Evolutionary conservation across 2,888 invertebrate species (phyloP).

Genomic region (Oligia strigilis): DNA sequence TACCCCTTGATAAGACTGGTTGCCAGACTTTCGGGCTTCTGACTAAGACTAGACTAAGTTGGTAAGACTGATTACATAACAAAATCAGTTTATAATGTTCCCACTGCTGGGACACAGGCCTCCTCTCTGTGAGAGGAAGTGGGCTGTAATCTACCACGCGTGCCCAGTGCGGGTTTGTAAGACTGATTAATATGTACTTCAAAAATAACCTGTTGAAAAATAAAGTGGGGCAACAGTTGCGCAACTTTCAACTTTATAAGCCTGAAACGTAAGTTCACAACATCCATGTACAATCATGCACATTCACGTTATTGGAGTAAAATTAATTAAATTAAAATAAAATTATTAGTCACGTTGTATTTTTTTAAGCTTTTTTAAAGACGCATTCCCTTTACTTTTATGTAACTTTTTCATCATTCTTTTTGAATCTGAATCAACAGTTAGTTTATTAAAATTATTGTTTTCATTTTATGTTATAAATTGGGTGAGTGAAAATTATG

Average conservation of each 20-base stretch:
- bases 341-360: conserved; percentile 50
- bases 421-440: conserved; percentile 52
- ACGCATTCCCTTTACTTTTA: conserved; percentile 62
- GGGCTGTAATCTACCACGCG: too few species aligned
- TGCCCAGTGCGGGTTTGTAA: too few species aligned
- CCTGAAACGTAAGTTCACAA: conserved; percentile 42
- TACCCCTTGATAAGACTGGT: too few species aligned
- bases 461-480: background rate
- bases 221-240: conserved; percentile 27
- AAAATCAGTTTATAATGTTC: too few species aligned
- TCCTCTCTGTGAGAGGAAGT: too few species aligned
- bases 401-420: background rate
- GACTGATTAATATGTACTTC: too few species aligned
- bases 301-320: conserved; percentile 30
- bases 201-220: background rate
- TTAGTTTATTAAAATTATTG: conserved; percentile 21
- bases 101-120: too few species aligned
- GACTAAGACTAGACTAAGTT: too few species aligned
- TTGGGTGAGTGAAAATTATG: background rate
- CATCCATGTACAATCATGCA: conserved; percentile 53
- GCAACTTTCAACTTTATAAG: conserved; percentile 34
- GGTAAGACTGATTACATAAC: too few species aligned
- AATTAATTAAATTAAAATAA: conserved; percentile 29
- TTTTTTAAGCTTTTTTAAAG: conserved; percentile 26
- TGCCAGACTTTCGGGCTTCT: too few species aligned